Evolutionary conservation across 2,113 vertebrate species (phyloP).

Genomic region (Pachyramphus minor): DNA sequence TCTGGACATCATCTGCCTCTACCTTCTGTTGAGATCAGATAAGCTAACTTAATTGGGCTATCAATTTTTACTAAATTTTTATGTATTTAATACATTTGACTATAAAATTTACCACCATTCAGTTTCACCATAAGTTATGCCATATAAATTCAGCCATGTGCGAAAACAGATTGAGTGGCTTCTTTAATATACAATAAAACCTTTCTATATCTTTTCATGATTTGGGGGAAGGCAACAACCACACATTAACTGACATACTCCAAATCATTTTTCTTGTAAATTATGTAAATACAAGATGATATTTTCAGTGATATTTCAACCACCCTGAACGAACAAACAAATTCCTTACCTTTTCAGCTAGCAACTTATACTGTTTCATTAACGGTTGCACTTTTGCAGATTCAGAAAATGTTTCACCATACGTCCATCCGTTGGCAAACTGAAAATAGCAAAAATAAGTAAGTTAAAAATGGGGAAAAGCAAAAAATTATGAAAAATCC

Average conservation of each 20-base stretch:
- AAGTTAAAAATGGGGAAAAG: not conserved
- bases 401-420: conserved; percentile 87
- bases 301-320: not conserved
- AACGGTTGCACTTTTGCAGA: conserved; percentile 86
- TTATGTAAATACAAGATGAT: not conserved
- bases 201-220: not conserved
- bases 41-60: not conserved
- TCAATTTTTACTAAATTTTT: not conserved
- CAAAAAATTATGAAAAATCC: not conserved
- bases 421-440: conserved; percentile 91
- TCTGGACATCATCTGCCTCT: not conserved
- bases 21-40: not conserved
- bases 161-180: not conserved
- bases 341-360: conserved; percentile 88
- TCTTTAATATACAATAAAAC: not conserved
- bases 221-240: not conserved
- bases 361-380: conserved; percentile 90
- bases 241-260: fast-evolving
- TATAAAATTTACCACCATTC: not conserved
- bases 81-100: not conserved
- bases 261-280: not conserved
- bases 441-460: conserved; percentile 46
- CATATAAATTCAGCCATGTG: not conserved
- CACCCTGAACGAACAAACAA: not conserved
- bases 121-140: not conserved